Conservation (phyloP, 2,888 invertebrate species). For the Drosophila quasianomalipes region DNA sequence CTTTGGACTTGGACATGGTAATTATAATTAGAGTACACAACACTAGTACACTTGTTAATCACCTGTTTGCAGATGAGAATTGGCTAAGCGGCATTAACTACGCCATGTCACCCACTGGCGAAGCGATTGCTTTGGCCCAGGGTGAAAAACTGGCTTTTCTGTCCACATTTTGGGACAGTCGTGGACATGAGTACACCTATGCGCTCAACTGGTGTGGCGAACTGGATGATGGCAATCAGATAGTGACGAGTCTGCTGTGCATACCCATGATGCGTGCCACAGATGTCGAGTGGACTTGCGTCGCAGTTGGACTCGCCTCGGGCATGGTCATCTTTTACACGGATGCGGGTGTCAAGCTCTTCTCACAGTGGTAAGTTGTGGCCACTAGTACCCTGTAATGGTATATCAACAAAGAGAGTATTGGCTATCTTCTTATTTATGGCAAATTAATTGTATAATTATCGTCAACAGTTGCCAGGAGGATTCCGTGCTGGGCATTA, state of each 20-base stretch:
- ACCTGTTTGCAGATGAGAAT: conserved; percentile 85
- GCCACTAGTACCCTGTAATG: background rate
- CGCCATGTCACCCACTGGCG: conserved; percentile 90
- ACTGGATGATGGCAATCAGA: conserved; percentile 86
- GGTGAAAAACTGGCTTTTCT: conserved; percentile 89
- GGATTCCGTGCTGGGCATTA: conserved; percentile 91
- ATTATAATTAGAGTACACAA: conserved; percentile 3
- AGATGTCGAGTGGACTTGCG: conserved; percentile 95
- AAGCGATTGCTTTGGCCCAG: conserved; percentile 89
- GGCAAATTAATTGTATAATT: background rate
- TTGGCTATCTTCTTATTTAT: background rate
- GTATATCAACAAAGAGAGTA: background rate
- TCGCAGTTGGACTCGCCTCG: conserved; percentile 93
- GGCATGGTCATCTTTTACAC: conserved; percentile 95
- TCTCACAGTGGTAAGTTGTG: conserved; percentile 89
- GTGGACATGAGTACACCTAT: conserved; percentile 85
- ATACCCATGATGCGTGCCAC: conserved; percentile 87
- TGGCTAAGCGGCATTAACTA: conserved; percentile 90
- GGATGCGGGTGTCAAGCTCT: conserved; percentile 92
- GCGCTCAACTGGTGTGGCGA: conserved; percentile 87
- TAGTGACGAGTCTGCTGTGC: conserved; percentile 86
- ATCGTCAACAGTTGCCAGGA: conserved; percentile 88
- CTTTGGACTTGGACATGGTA: conserved; percentile 87
- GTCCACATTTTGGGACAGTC: conserved; percentile 88
- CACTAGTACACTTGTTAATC: background rate